A percentile compares a stretch with the other conserved stretches of the same genome.
These are phyloP conservation scores for Chalcis sispes DNA, from an alignment of 2,888 invertebrate species.

Conservation along the genomic window DNA sequence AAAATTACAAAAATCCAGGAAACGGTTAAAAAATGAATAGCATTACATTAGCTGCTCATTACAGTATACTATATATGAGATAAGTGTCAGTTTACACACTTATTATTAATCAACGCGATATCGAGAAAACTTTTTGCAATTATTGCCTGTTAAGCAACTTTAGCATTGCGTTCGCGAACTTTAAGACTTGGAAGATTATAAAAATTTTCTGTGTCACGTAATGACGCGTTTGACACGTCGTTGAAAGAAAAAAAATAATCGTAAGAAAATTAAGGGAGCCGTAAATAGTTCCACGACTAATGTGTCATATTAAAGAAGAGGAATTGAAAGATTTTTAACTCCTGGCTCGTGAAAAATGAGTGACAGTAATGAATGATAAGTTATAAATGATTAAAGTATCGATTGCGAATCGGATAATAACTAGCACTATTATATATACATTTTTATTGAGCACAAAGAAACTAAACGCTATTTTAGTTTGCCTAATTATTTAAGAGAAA, in stretches of 20 bases:
- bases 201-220: neutral
- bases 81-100: no score
- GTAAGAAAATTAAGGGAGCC: neutral
- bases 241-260: neutral
- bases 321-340: neutral
- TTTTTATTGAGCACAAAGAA: conserved; percentile 4
- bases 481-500: neutral
- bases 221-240: neutral
- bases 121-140: no score
- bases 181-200: no score
- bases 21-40: no score
- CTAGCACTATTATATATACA: neutral
- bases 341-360: conserved; percentile 22
- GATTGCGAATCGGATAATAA: conserved; percentile 13
- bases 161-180: no score
- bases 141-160: no score
- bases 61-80: no score
- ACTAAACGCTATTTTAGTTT: conserved; percentile 20
- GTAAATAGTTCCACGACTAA: neutral
- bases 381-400: conserved; percentile 28
- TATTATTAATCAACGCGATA: no score
- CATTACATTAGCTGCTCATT: no score
- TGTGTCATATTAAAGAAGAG: neutral
- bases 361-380: neutral
- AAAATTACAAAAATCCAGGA: no score